Base-by-base conservation (phyloP, 2,888 invertebrate genomes). In the Campoplex capitator region DNA sequence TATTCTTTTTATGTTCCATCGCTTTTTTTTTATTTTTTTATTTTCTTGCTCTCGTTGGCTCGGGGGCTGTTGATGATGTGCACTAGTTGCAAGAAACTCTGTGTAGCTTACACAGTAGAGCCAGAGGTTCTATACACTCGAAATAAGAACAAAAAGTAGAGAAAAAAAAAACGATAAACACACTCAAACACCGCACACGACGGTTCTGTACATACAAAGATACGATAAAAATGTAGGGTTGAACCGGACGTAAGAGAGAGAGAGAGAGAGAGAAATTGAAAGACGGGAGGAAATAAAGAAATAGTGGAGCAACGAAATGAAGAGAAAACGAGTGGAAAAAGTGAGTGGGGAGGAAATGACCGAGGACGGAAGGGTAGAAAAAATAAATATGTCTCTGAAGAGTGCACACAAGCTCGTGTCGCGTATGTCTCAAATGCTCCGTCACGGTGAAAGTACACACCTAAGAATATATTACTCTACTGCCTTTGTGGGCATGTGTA, bases 51-150 rank as follows among this genome's bases (percentile, higher is more conserved):
- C 23, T 48, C 48, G 32, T 13, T 54, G 32, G 18, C 84, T 74
- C 38, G 62, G 65, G 77, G 84, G 62, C 68, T 82, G 81, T 87
- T 87, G 71, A 70, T 71, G 80, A 75, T 75, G 81, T 84, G 73
- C 76, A 77, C 77, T 77, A 56, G 54, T 80, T 76, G 83, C 79
- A 71, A 77, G 62, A 23, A 73, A 70, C 18, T 58, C 58, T 45
- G 28, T 13, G 56, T 23, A 28, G 71, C 70, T 79, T 70, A 54
- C 32, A 48, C 3, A 48, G 8, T 48, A 62, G 38, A 45, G 58
- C 54, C 35, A 71, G 71, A 58, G 71, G 58, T 35, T 83, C 62
- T 56, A 54, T 35, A 58, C 76, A 67, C 71, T 76, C 65, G 23
- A 77, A 62, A 51, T 23, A 42, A 58, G 23, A 13, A 23, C 48